A percentile compares a stretch with the other conserved stretches of the same genome.
phyloP scores from a whole-genome alignment of 2,113 vertebrate genomes.

The Aptenodytes patagonicus region DNA sequence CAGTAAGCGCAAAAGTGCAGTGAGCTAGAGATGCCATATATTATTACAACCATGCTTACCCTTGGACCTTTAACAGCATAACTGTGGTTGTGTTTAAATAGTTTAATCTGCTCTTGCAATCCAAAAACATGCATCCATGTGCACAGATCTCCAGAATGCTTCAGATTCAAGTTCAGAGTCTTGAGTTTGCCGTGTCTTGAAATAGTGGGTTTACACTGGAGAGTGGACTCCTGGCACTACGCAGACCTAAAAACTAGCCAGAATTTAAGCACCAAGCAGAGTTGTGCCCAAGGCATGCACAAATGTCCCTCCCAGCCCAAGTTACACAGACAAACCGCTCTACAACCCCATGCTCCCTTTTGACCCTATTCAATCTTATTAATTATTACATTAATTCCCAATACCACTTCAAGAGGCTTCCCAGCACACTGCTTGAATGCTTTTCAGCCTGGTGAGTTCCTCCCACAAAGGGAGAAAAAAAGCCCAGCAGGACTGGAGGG shows the following conservation, averaged over 20 bases:
- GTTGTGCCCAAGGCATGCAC: background rate
- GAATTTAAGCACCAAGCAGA: background rate
- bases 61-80: background rate
- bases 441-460: background rate
- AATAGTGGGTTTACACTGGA: background rate
- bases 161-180: background rate
- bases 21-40: background rate
- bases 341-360: background rate
- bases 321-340: rapidly evolving
- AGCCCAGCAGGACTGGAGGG: background rate
- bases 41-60: background rate
- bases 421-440: background rate
- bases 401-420: background rate
- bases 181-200: background rate
- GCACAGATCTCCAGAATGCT: background rate
- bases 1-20: background rate
- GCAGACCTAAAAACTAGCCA: background rate
- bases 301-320: background rate
- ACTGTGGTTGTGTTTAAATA: background rate
- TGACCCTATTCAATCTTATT: background rate
- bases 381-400: background rate
- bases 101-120: background rate
- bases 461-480: background rate
- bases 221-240: rapidly evolving
- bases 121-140: background rate